A percentile compares a stretch with the other conserved stretches of the same genome.
phyloP scores from a whole-genome alignment of 53 echinoderm and acorn worm species.

The Paracentrotus lividus region DNA sequence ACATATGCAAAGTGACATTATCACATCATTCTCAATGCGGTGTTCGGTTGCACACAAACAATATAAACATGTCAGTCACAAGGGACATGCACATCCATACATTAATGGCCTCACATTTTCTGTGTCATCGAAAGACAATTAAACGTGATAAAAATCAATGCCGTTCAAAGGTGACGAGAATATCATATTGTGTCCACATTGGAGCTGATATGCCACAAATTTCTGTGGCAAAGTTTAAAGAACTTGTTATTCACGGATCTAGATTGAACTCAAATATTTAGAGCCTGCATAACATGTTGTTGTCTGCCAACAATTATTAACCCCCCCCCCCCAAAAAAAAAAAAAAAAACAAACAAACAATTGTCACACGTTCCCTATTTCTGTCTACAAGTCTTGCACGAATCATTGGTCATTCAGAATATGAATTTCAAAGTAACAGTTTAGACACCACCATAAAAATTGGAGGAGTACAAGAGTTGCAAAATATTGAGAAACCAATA shows the following conservation, averaged over 20 bases:
- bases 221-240: slow-evolving; percentile 1
- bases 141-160: slow-evolving; percentile 1
- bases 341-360: not conserved
- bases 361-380: no score
- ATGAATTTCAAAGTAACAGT: no score
- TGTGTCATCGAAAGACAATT: not conserved
- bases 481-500: no score
- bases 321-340: not conserved
- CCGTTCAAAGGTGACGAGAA: not conserved
- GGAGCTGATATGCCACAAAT: not conserved
- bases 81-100: not conserved
- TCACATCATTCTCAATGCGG: no score
- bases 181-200: not conserved
- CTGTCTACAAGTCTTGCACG: no score
- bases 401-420: no score
- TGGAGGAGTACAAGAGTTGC: no score
- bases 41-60: not conserved
- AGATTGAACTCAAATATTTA: not conserved
- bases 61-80: not conserved
- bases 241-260: not conserved
- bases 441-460: no score
- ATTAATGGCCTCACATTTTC: not conserved
- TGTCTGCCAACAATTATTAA: not conserved
- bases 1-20: no score
- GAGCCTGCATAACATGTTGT: not conserved